Evolutionary conservation across 2,797 vertebrate genomes (phyloP), one percentile per base, ranked within the genome.

Genomic region (Sebastiscus albofasciatus): DNA sequence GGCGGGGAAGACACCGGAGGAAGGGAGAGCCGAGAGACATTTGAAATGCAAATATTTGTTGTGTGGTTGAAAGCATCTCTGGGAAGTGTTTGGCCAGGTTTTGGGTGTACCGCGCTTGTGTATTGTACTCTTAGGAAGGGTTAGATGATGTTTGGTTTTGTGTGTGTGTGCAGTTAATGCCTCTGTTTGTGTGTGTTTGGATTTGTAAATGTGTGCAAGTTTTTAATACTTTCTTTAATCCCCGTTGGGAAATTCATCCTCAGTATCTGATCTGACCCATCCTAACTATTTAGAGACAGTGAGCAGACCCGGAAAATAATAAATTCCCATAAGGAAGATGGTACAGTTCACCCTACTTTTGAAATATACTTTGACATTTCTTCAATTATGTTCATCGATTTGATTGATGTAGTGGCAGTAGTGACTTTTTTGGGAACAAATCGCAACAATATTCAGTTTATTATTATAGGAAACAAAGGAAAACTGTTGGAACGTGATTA

Each of bases 41-140:
- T 84, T 89, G 74, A 87, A 87, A 92, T 88, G 77, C 85, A 90
- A 90, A 92, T 92, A 70, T 85, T 72, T 73, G 42, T 24, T 1
- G 3, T 31, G 55, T 46, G 66, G 16, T 29, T 67, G 20, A 59
- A 68, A 65, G 65, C 46, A 2, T 74, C 39, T 20, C n/a, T 31
- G 11, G 24, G 18, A 72, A 72, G 70, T 66, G 56, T 39, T 29
- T 36, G 9, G 12, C 55, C 34, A 49, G 49, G 59, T 74, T 75
- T 64, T 26, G 60, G 20, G 46, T 49, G 10, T 65, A 22, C 27
- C 4, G 13, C 0, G 18, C 20, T 33, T 5, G 20, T 79, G 27
- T 33, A 26, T 33, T 42, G 13, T 64, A 3, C 1, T 22, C 56
- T 16, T 36, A 77, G 27, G 73, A 36, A 39, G 12, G 18, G 9